Evolutionary conservation across 2,113 vertebrate species (phyloP), one percentile per base, ranked within the genome.

Genomic region (Notiomystis cincta): DNA sequence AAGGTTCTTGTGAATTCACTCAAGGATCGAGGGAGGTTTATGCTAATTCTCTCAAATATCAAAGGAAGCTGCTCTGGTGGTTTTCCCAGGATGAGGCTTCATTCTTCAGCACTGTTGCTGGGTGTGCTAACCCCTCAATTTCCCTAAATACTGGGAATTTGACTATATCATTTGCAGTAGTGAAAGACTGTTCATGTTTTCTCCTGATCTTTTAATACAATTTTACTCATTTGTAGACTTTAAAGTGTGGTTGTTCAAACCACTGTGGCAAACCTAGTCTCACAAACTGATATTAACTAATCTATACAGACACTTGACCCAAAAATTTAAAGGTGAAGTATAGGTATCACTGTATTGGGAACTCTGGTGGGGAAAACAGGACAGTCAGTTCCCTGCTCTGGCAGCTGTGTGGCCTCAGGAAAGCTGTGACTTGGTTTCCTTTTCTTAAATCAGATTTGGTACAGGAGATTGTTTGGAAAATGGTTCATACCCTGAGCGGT

Each of bases 11-110:
- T 1, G 27, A 54, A 69, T 92, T 45, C 37, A 47, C 14, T 25
- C 38, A 51, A 47, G 35, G n/a, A 87, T 16, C 13, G 9, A 64
- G 27, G 54, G 54, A 61, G 14, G 23, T 53, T 60, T 87, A 77
- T 54, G 67, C 18, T 69, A 56, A 77, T 91, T 54, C n/a, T 51
- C 17, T 38, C 53, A 60, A 69, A 40, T 56, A 91, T 20, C 27
- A 21, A 60, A 45, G 67, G 87, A 70, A 91, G 48, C 40, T 4
- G 54, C 81, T 82, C 69, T 0, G 0, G 28, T 73, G 72, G 21
- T 81, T 91, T 94, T 87, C 81, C 81, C 92, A 87, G 77, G 90
- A 38, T 31, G 58, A 61, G n/a, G 37, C 40, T 80, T 33, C 30
- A 13, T 64, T 61, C 44, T 48, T 80, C 33, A 38, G 35, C 70